A percentile compares a stretch with the other conserved stretches of the same genome.
Evolutionary conservation across 2,113 vertebrate species (phyloP).

Genomic region (Hippopotamus amphibius): DNA sequence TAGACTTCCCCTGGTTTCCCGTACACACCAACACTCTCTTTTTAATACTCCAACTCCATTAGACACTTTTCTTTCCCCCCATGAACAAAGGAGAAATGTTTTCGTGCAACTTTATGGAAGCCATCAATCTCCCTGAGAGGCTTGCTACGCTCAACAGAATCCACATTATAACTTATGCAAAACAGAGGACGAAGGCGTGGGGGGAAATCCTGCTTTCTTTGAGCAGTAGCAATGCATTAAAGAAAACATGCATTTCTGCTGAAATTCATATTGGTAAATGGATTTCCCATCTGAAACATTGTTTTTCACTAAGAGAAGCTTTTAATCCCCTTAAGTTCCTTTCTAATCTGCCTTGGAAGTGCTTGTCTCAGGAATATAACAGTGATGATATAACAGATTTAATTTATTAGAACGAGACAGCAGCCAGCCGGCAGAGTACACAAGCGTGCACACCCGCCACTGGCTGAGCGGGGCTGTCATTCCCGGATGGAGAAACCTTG

Average conservation of each 20-base stretch:
- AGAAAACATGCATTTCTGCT: slow-evolving; percentile 87
- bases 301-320: slow-evolving; percentile 90
- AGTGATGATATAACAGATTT: slow-evolving; percentile 90
- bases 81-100: slow-evolving; percentile 83
- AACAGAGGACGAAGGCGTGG: slow-evolving; percentile 71
- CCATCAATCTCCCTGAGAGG: slow-evolving; percentile 85
- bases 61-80: slow-evolving; percentile 82
- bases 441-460: slow-evolving; percentile 59
- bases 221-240: slow-evolving; percentile 83
- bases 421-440: slow-evolving; percentile 83
- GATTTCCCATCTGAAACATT: slow-evolving; percentile 90
- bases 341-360: slow-evolving; percentile 90
- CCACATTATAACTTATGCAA: slow-evolving; percentile 77
- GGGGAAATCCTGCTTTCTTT: slow-evolving; percentile 75
- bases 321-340: slow-evolving; percentile 92
- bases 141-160: slow-evolving; percentile 82
- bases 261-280: slow-evolving; percentile 90
- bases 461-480: not conserved
- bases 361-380: slow-evolving; percentile 89
- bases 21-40: slow-evolving; percentile 69
- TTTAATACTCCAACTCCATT: slow-evolving; percentile 83
- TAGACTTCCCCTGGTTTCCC: slow-evolving; percentile 64
- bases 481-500: not conserved
- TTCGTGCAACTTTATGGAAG: slow-evolving; percentile 78
- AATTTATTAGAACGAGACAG: slow-evolving; percentile 89